Evolutionary conservation across 2,888 invertebrate species (phyloP).

Genomic region (Apantesis nais): DNA sequence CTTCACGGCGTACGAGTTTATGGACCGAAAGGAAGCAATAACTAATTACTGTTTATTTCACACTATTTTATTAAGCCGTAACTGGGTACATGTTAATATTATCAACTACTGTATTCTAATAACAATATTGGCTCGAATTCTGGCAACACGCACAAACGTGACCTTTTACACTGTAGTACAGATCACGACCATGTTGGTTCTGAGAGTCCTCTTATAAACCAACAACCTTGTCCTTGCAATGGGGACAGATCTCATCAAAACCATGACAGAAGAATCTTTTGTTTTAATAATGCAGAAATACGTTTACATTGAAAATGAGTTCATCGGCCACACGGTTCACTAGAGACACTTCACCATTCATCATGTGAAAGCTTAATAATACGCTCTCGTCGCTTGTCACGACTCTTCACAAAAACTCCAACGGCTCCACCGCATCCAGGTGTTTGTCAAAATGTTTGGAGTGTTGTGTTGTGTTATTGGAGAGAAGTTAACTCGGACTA

Average conservation of each 20-base stretch:
- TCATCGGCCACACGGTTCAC: conserved; percentile 1
- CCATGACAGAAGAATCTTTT: conserved; percentile 11
- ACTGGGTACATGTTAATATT: too few species aligned
- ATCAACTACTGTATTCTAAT: too few species aligned
- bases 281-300: conserved; percentile 10
- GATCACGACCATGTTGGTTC: too few species aligned
- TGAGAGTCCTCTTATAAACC: too few species aligned
- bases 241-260: conserved; percentile 25
- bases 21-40: too few species aligned
- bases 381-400: not conserved
- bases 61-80: too few species aligned
- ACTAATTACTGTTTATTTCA: too few species aligned
- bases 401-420: not conserved
- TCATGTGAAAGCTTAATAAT: not conserved
- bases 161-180: too few species aligned
- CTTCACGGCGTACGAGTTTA: too few species aligned
- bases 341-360: not conserved
- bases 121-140: too few species aligned
- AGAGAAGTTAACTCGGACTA: conserved; percentile 9
- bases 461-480: too few species aligned
- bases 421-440: not conserved
- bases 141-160: too few species aligned
- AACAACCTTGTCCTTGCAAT: conserved; percentile 13
- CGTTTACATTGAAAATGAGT: conserved; percentile 1
- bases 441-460: not conserved